Conservation (phyloP, 2,888 invertebrate species). For the Fragum sueziense region DNA sequence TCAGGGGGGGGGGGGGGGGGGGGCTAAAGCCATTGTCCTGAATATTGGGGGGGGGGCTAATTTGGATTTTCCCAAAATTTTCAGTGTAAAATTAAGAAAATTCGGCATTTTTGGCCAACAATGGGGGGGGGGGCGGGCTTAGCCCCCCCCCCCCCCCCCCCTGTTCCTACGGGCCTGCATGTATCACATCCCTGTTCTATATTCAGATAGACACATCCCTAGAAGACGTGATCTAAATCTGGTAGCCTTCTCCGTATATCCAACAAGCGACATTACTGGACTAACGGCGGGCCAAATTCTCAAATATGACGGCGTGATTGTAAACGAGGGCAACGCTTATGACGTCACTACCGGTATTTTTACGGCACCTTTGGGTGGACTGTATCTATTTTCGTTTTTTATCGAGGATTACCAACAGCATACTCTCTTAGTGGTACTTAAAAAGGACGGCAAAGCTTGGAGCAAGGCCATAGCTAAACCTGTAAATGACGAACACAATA, state of each 20-base stretch:
- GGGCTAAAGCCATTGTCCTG: too few species aligned
- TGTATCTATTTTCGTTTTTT: not conserved
- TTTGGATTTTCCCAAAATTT: too few species aligned
- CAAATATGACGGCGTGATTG: not conserved
- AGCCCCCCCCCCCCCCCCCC: too few species aligned
- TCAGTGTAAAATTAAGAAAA: too few species aligned
- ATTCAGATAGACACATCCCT: too few species aligned
- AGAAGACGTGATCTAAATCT: too few species aligned
- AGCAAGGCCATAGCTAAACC: not conserved
- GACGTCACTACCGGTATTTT: constrained; percentile 6
- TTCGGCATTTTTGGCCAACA: too few species aligned
- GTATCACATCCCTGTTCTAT: too few species aligned
- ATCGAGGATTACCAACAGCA: not conserved
- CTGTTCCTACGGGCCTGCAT: too few species aligned
- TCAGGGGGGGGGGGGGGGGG: too few species aligned
- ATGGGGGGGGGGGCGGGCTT: too few species aligned
- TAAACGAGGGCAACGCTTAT: not conserved
- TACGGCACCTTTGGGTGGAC: not conserved
- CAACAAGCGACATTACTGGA: not conserved
- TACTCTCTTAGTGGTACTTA: not conserved
- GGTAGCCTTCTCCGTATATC: not conserved
- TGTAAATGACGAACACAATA: not conserved
- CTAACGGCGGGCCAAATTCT: not conserved
- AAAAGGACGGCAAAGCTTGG: not conserved
- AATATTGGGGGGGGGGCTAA: too few species aligned